Base-by-base conservation (phyloP, 2,113 vertebrate species). In the Ardeotis arabs region DNA sequence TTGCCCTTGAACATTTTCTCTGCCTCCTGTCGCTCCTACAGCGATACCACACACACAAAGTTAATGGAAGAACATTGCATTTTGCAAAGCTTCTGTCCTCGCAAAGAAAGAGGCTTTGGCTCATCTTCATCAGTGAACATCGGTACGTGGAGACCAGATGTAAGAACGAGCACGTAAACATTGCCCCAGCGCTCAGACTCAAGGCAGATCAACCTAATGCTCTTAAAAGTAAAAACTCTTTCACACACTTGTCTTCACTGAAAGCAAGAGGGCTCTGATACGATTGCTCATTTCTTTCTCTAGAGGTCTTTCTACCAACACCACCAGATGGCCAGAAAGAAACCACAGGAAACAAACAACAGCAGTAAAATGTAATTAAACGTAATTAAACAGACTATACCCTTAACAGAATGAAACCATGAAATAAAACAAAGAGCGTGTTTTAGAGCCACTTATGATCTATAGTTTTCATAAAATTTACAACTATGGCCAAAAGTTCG, bases 1-100 rank as follows among this genome's bases (percentile, higher is more conserved):
- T 99, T 99, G 98, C 99, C 99, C 98, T 99, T 99, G 99, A 99
- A 99, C 99, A 99, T 99, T 99, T 99, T 99, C 99, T 99, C 99
- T 96, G 99, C 99, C 98, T 99, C 99, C 98, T 99, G 99, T 95
- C 99, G 99, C 98, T 99, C 99, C 99, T 99, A 98, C 95, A 98
- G 98, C 95, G 76, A 99, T 98, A 99, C 98, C 99, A 98, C 98
- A 99, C 98, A 99, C 95, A 98, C 98, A 99, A 80, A 98, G 97
- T 99, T 99, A 98, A 99, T 98, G 94, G 80, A 96, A 98, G 95
- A 97, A 97, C 89, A 97, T 84, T 81, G 89, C 94, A 96, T 78
- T 92, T 59, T 82, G 82, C 95, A 97, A 87, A 97, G 90, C 97
- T 95, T 90, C 89, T 94, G 62, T 95, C 92, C 91, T 97, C 84